Base-by-base conservation (phyloP, 2,888 invertebrate genomes). In the Trichopria drosophilae region DNA sequence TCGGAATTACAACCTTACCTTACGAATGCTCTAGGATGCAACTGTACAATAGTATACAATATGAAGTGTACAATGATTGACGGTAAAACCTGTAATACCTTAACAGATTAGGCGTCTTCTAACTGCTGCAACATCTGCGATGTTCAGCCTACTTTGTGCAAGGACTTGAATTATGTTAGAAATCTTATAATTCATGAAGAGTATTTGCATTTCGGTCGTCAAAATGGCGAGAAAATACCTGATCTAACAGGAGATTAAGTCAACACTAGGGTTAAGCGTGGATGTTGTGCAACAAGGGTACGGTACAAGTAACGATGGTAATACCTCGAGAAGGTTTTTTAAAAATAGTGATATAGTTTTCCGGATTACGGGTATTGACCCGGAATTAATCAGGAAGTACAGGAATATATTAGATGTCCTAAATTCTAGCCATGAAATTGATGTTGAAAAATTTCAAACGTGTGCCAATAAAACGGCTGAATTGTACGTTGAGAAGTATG, bases 271-370 rank as follows among this genome's bases (percentile, higher is more conserved):
- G 16, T 40, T 40, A 19, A 20, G n/a, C 9, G 23, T 37, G 12
- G 23, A 40, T 40, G 40, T 40, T 40, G 40, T 26, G 13, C 29
- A 43, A 20, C 43, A 22, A 12, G 43, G 43, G 4, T 29, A 18
- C 15, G 28, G 32, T 32, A 32, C 43, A 1, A 43, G n/a, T 13
- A 43, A 43, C 23, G 32, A 43, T 22, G 43, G 43, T 3, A 43
- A 43, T 23, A 32, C 43, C 7, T 16, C 43, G 6, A 32, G 32
- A 32, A 43, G 43, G 13, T 43, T 32, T 10, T 43, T 43, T 20
- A 32, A 19, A 32, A 3, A 16, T 9, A 1, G n/a, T 12, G n/a
- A 29, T n/a, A 22, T 13, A 18, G n/a, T 32, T 20, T 43, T 32
- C 19, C 3, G 19, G 13, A 20, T 32, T 7, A 32, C 32, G 9